phyloP scores from a whole-genome alignment of 2,113 vertebrate genomes.

The Capreolus pygargus region DNA sequence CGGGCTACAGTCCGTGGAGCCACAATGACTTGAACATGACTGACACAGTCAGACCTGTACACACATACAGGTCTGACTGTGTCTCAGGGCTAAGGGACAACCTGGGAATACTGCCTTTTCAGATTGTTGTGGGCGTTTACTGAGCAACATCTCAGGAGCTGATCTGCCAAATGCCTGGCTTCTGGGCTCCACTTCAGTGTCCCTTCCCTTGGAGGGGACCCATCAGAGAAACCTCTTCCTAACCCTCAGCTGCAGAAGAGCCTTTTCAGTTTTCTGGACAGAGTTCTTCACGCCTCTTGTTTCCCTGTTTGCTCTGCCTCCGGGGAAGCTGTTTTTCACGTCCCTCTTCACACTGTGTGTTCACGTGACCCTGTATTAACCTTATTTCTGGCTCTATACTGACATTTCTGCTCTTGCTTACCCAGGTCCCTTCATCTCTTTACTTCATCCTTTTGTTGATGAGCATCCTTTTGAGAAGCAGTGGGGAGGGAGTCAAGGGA shows the following conservation, averaged over 20 bases:
- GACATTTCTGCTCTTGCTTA: neutral
- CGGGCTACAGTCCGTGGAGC: neutral
- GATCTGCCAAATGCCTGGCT: neutral
- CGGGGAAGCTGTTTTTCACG: neutral
- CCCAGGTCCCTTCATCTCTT: neutral
- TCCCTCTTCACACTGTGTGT: accelerated
- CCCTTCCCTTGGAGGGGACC: neutral
- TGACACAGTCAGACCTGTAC: neutral
- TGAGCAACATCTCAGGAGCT: neutral
- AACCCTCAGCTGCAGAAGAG: too few species aligned
- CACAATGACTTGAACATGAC: neutral
- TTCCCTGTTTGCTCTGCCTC: neutral
- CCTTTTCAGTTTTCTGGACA: neutral
- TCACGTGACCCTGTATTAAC: neutral
- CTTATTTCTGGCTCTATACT: neutral
- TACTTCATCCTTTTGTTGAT: neutral
- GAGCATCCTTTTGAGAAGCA: neutral
- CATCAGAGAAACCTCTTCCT: neutral
- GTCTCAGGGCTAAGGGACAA: neutral
- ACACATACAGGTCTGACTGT: neutral
- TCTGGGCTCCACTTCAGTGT: neutral
- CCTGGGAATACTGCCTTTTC: neutral
- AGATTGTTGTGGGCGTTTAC: neutral
- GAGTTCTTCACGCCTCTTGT: neutral
- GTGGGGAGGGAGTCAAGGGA: neutral